phyloP scores from a whole-genome alignment of 1,140 invertebrate genomes.

The Papilio polytes region DNA sequence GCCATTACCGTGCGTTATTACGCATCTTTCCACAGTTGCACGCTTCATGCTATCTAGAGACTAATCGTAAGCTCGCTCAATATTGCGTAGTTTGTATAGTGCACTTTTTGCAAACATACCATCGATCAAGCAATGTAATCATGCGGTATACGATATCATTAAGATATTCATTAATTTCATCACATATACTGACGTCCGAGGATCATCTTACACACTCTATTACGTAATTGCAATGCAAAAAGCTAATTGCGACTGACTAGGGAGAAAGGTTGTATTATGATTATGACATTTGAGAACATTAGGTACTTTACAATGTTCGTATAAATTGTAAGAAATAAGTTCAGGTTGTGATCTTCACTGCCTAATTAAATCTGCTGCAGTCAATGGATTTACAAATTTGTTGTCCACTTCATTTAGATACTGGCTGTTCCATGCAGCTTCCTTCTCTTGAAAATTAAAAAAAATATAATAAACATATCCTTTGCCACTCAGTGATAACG shows the following conservation, averaged over 20 bases:
- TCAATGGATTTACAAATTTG: too few relatives aligned
- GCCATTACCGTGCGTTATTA: background rate
- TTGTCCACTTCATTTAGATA: too few relatives aligned
- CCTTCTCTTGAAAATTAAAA: too few relatives aligned
- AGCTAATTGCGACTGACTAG: conserved; percentile 4
- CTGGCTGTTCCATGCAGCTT: too few relatives aligned
- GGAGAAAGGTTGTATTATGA: background rate
- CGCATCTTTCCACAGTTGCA: conserved; percentile 1
- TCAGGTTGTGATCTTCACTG: background rate
- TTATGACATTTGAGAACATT: too few relatives aligned
- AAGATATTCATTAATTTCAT: conserved; percentile 21
- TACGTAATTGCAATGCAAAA: conserved; percentile 12
- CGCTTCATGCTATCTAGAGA: background rate
- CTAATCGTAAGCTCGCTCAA: background rate
- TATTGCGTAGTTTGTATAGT: background rate
- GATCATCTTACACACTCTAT: conserved; percentile 29
- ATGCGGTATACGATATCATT: conserved; percentile 28
- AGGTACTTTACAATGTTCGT: too few relatives aligned
- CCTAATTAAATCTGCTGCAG: background rate
- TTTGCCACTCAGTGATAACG: too few relatives aligned
- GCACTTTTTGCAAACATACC: conserved; percentile 11
- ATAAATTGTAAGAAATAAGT: background rate
- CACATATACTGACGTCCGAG: background rate
- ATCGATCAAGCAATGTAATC: conserved; percentile 31
- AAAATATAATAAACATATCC: too few relatives aligned